These are phyloP conservation scores for Apis laboriosa DNA, from an alignment of 1,140 invertebrate genomes.

Conservation along the genomic window DNA sequence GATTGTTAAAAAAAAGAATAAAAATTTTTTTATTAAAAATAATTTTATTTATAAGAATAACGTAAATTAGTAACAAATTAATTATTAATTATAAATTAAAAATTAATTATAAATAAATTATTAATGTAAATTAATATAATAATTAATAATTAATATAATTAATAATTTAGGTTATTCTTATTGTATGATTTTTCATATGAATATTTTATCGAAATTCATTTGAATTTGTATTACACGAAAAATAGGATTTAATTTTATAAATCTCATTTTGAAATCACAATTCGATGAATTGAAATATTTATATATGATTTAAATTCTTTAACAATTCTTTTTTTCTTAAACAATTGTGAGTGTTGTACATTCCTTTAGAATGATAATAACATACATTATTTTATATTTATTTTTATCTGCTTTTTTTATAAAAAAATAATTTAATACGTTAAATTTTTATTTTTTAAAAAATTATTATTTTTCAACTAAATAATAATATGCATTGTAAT, in stretches of 20 bases:
- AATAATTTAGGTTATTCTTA: no score
- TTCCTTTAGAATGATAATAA: slow-evolving; percentile 22
- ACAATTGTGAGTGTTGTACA: slow-evolving; percentile 8
- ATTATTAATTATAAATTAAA: no score
- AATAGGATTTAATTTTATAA: no score
- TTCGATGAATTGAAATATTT: no score
- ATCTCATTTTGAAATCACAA: no score
- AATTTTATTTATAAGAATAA: neutral
- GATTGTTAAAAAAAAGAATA: neutral
- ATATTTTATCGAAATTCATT: no score
- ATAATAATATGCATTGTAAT: neutral
- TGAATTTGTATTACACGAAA: no score
- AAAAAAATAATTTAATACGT: slow-evolving; percentile 1
- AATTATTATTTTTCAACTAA: slow-evolving; percentile 1
- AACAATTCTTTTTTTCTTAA: no score
- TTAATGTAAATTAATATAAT: slow-evolving; percentile 25
- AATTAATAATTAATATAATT: no score
- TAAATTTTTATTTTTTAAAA: slow-evolving; percentile 6
- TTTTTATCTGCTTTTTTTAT: neutral
- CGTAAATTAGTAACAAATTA: neutral
- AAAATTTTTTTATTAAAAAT: neutral
- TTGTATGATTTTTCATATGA: no score
- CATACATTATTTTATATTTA: slow-evolving; percentile 12
- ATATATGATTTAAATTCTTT: no score
- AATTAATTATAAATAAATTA: neutral